Evolutionary conservation across 2,888 invertebrate species (phyloP), one percentile per base, ranked within the genome.

Genomic region (Megaustenia siamemsis): DNA sequence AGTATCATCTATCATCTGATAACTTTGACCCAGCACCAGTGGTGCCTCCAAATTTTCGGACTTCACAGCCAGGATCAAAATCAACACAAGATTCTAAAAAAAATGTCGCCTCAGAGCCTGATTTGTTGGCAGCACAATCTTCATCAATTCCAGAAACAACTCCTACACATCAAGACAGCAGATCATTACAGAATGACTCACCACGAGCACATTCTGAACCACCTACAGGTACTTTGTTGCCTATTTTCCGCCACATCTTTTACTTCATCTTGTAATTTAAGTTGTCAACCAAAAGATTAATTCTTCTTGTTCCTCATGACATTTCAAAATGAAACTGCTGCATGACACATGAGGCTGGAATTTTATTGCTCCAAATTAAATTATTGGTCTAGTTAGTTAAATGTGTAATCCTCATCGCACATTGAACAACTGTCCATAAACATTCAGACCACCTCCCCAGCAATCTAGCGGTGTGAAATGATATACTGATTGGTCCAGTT

Each of bases 171-270:
- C 38, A 43, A 45, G 78, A 78, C 18, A 28, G 45, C 32, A 43
- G 63, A 78, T 43, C 63, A 43, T 43, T 8, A 66, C 45, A 63
- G 28, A 60, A 66, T 28, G 86, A 86, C 28, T 63, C 71, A 15
- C 28, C 83, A 4, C 86, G 91, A 24, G 91, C 92, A 38, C 86
- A 86, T 63, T 92, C 91, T 5, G 91, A 91, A 81, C 92, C 91
- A 3, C 91, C 89, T 38, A 66, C 82, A 75, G 77, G 78, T 68
- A 81, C 49, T 8, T 82, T 63, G 12, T 40, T 73, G 38, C 40
- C 40, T 10, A 40, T 38, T 40, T 8, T 40, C 2, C 24, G 38
- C 35, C 18, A 12, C 21, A n/a, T 28, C 32, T 63, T 68, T 68
- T 24, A 68, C 32, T 15, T 8, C 68, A 68, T 21, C n/a, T n/a